These are phyloP conservation scores for Coccyzus lansbergi DNA, from an alignment of 2,797 vertebrate genomes.

Conservation along the genomic window DNA sequence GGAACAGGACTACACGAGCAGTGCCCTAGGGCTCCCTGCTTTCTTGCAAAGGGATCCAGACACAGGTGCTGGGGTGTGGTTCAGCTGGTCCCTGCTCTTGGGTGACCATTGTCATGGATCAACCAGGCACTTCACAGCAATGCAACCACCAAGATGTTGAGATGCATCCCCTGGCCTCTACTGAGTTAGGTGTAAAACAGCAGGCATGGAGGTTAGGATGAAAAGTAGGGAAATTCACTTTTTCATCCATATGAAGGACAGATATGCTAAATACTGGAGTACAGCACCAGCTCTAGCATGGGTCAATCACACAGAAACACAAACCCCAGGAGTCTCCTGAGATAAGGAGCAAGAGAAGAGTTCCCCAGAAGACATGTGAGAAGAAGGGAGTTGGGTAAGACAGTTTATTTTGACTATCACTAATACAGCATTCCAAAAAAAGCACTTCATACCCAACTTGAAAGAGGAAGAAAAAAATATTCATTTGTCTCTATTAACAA, in stretches of 20 bases:
- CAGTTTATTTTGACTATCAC: background rate
- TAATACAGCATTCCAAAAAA: background rate
- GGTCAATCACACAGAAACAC: background rate
- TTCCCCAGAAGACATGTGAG: background rate
- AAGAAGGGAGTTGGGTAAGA: background rate
- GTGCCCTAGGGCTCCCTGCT: background rate
- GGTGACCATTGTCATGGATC: accelerated
- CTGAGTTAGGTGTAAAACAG: accelerated
- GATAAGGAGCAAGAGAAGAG: background rate
- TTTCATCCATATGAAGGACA: accelerated
- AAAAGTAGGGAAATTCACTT: background rate
- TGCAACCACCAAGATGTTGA: background rate
- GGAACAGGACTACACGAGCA: background rate
- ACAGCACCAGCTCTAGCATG: accelerated
- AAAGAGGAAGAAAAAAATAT: background rate
- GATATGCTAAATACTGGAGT: background rate
- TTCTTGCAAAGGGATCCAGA: background rate
- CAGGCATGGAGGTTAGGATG: background rate
- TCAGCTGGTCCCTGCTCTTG: background rate
- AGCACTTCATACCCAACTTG: background rate
- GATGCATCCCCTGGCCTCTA: background rate
- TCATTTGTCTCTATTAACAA: background rate
- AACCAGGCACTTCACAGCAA: background rate
- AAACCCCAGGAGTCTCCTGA: background rate
- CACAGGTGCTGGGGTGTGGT: background rate